phyloP scores from a whole-genome alignment of 2,113 vertebrate species.

The Puntigrus tetrazona region DNA sequence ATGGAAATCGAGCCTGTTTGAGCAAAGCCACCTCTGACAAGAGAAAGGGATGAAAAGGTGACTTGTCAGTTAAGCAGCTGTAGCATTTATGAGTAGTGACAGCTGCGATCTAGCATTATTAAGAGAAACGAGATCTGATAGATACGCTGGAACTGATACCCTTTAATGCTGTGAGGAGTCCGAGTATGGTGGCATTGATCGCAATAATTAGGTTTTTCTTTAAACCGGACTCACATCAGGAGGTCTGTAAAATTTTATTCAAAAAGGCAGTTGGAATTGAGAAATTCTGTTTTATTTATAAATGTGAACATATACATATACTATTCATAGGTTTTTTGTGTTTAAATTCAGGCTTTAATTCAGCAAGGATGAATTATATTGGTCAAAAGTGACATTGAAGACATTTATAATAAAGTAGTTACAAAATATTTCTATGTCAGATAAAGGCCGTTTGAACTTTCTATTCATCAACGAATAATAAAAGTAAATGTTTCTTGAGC shows the following conservation, averaged over 20 bases:
- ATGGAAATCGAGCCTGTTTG: constrained; percentile 51
- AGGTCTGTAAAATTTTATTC: background rate
- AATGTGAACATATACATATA: background rate
- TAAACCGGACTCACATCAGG: background rate
- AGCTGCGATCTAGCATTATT: constrained; percentile 50
- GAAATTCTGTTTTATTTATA: background rate
- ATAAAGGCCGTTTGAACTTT: no score
- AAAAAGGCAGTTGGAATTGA: background rate
- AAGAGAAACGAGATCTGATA: constrained; percentile 36
- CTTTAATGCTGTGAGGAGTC: constrained; percentile 35
- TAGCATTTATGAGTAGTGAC: constrained; percentile 54
- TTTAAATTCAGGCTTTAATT: background rate
- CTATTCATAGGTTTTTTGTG: no score
- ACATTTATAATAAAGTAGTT: background rate
- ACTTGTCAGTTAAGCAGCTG: constrained; percentile 45
- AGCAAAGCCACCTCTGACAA: constrained; percentile 40
- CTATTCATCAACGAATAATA: background rate
- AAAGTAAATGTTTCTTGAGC: background rate
- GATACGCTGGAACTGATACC: constrained; percentile 17
- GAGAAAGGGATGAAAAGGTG: constrained; percentile 48
- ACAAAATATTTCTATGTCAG: no score
- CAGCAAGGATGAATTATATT: background rate
- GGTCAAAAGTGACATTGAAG: background rate
- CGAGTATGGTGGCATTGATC: background rate
- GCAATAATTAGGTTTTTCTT: constrained; percentile 15